phyloP scores from a whole-genome alignment of 2,888 invertebrate species.

The Acronicta leporina region DNA sequence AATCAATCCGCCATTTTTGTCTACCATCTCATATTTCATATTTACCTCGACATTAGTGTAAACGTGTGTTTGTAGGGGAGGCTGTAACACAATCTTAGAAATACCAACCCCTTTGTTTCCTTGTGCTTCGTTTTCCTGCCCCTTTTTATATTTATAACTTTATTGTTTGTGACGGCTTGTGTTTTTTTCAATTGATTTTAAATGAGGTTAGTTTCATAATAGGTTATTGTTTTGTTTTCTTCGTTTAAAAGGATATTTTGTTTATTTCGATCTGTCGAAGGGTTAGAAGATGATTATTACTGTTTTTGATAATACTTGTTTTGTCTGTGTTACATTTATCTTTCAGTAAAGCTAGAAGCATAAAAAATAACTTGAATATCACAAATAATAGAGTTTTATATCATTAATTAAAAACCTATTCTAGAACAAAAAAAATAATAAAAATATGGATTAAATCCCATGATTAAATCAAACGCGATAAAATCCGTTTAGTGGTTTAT shows the following conservation, averaged over 20 bases:
- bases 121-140: conserved; percentile 47
- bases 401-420: too few species aligned
- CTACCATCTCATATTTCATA: conserved; percentile 71
- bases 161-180: conserved; percentile 45
- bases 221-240: conserved; percentile 12
- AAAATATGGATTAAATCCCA: too few species aligned
- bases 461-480: too few species aligned
- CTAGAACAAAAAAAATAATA: too few species aligned
- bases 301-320: too few species aligned
- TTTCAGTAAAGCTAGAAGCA: too few species aligned
- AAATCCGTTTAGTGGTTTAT: too few species aligned
- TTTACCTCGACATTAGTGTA: conserved; percentile 74
- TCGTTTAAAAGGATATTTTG: background rate
- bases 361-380: too few species aligned
- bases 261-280: background rate
- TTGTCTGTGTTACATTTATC: too few species aligned
- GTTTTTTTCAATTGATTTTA: conserved; percentile 55
- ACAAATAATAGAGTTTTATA: too few species aligned
- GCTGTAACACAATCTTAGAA: conserved; percentile 63
- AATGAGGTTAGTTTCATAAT: conserved; percentile 29
- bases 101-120: conserved; percentile 56
- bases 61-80: conserved; percentile 67
- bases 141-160: conserved; percentile 57
- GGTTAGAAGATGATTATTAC: background rate
- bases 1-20: conserved; percentile 76